phyloP scores from a whole-genome alignment of 2,888 invertebrate species.

The Aporophyla nigra region DNA sequence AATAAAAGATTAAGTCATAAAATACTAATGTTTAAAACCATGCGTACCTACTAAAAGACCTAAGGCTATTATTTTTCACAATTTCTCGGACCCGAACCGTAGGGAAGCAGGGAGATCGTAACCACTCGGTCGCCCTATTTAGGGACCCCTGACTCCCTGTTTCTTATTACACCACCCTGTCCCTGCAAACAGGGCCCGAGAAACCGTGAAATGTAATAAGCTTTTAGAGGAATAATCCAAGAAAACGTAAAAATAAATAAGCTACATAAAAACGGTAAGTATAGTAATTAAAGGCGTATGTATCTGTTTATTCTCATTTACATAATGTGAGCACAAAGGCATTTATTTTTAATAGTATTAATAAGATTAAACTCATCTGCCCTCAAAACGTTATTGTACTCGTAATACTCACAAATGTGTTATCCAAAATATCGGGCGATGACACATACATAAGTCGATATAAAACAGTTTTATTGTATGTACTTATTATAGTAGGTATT shows the following conservation, averaged over 20 bases:
- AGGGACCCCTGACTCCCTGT: too few species aligned
- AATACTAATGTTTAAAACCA: too few species aligned
- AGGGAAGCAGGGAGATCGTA: too few species aligned
- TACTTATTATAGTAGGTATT: conserved; percentile 4
- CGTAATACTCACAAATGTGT: conserved; percentile 7
- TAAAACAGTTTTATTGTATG: background rate
- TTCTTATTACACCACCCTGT: too few species aligned
- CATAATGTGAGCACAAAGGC: background rate
- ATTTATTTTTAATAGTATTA: conserved; percentile 19
- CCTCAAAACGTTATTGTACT: conserved; percentile 43
- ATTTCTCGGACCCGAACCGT: too few species aligned
- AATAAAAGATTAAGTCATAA: too few species aligned
- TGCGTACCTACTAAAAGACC: too few species aligned
- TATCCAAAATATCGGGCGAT: conserved; percentile 42
- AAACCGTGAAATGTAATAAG: too few species aligned
- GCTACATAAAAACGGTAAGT: background rate
- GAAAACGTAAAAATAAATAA: conserved; percentile 2
- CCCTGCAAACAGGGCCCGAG: too few species aligned
- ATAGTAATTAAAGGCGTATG: conserved; percentile 5
- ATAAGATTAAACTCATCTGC: conserved; percentile 30
- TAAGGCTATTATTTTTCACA: too few species aligned
- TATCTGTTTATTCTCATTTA: conserved; percentile 11
- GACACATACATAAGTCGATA: conserved; percentile 22
- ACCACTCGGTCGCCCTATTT: too few species aligned
- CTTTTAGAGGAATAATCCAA: background rate